phyloP scores from a whole-genome alignment of 2,113 vertebrate species.

The Amphilophus citrinellus region DNA sequence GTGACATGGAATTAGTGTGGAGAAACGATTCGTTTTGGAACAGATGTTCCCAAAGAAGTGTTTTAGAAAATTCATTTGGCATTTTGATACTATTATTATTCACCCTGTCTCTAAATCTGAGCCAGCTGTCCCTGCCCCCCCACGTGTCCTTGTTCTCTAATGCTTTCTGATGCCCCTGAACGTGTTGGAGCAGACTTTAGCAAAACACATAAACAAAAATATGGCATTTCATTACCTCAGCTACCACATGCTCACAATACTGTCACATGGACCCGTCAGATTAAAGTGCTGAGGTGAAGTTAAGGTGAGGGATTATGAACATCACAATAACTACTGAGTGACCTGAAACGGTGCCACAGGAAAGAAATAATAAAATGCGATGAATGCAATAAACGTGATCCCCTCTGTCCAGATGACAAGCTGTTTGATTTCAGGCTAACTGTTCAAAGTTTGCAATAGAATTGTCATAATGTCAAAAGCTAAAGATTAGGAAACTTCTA shows the following conservation, averaged over 20 bases:
- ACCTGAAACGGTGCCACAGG: background rate
- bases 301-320: conserved; percentile 50
- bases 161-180: background rate
- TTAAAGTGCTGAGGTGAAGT: conserved; percentile 25
- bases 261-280: conserved; percentile 3
- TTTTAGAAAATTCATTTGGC: background rate
- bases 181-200: background rate
- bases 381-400: conserved; percentile 26
- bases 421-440: background rate
- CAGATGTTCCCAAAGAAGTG: background rate
- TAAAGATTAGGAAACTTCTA: background rate
- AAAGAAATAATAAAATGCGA: background rate
- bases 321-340: background rate
- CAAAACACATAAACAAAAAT: background rate
- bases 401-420: background rate
- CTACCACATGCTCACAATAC: conserved; percentile 12
- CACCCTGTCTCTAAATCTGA: background rate
- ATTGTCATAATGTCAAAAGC: background rate
- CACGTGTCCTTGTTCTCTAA: background rate
- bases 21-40: background rate
- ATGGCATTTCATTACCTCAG: background rate
- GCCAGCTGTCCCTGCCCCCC: background rate
- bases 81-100: background rate
- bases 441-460: background rate
- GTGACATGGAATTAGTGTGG: background rate